Evolutionary conservation across 2,888 invertebrate genomes (phyloP), one percentile per base, ranked within the genome.

Genomic region (Platerodrilus igneus): DNA sequence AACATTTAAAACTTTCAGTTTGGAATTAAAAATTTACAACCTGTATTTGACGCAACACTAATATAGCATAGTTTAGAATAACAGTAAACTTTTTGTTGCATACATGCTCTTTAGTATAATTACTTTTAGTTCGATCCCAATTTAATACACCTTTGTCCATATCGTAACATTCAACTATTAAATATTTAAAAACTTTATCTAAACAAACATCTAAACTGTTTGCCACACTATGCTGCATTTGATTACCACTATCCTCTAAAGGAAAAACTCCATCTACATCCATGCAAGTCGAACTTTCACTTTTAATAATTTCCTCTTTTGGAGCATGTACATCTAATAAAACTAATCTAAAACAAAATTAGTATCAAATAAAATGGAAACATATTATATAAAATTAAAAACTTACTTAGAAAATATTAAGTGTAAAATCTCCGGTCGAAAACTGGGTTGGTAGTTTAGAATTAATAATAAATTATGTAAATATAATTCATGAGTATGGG

Each of bases 161-260:
- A 30, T 68, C 60, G 36, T 78, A 74, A 50, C 80, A 73, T 50
- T 77, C 75, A 7, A 74, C 68, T 36, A 81, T 70, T 27, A 90
- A 67, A 71, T 83, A 91, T 37, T 72, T 69, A 25, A 88, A 76
- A 41, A 91, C 60, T 57, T 83, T 77, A 35, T 80, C 67, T 77
- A 94, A 79, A 55, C 88, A 81, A 35, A 82, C 71, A 66, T 95
- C 94, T 17, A 94, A 67, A 21, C 77, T 78, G 50, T 79, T 73
- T 1, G 79, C 81, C 31, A 78, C 62, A 11, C 73, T 72, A 64
- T 79, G 76, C 32, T 70, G 66, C 69, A 73, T 69, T 4, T 57
- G 50, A 26, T 58, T 27, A 26, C 31, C 70, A 34, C 59, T 57
- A 16, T 59, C 57, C 9, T 47, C 53, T 16, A 40, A 19, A 11